Evolutionary conservation across 2,797 vertebrate species (phyloP), one percentile per base, ranked within the genome.

Genomic region (Tarsius wallacei): DNA sequence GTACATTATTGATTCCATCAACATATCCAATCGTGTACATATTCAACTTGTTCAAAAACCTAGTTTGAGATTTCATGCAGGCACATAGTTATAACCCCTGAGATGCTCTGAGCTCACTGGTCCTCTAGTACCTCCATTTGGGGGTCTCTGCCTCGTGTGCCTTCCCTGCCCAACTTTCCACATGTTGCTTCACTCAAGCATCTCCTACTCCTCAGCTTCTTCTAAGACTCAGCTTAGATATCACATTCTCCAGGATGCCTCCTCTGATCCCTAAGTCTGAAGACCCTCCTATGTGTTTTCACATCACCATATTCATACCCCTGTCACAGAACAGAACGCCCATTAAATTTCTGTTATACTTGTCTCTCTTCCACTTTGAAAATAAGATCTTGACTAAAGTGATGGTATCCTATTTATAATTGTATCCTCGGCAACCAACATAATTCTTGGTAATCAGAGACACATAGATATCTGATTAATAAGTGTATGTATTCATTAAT

Each of bases 401-500:
- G 85, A 87, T 66, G 42, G 42, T 53, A 1, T 80, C 47, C 74
- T 94, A 90, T 87, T 87, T 93, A 96, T 96, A 96, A 96, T 9
- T 33, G 31, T 68, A 68, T 68, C n/a, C n/a, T 68, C 66, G 33
- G n/a, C n/a, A 68, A 33, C 66, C 66, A n/a, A 42, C 42, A 42
- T 42, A 42, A 42, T 42, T 42, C 42, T 42, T 42, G 42, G 42
- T 86, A 83, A 91, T 42, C 7, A 15, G 2, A 85, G 42, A 51
- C n/a, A 80, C 17, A 64, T 71, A 97, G 81, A 78, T 63, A 49
- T 66, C 42, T 94, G 49, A 91, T 81, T 80, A 94, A 82, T 78
- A 87, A 86, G 57, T 64, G 53, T 71, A 73, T 85, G 17, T 94
- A 64, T 70, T 94, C 68, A 88, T 74, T 94, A 90, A 93, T 70